A percentile compares a stretch with the other conserved stretches of the same genome.
phyloP scores from a whole-genome alignment of 92 coral and sea anemone genomes.

The Muricea muricata region DNA sequence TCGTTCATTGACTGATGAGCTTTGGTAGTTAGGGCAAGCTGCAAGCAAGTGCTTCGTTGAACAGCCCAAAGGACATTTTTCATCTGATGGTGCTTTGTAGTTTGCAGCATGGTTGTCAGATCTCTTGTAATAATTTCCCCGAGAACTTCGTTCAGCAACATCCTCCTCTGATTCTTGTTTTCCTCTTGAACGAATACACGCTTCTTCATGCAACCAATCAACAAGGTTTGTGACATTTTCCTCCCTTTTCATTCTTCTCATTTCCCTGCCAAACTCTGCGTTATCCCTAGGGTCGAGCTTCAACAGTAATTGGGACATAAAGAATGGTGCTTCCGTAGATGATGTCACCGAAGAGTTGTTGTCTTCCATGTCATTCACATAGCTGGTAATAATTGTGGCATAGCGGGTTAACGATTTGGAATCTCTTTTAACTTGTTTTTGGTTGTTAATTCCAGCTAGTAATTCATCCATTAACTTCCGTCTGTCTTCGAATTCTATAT shows the following conservation, averaged over 20 bases:
- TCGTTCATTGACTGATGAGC: constrained; percentile 61
- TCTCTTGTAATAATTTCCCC: neutral
- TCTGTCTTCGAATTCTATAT: constrained; percentile 62
- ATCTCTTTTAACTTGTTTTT: constrained; percentile 56
- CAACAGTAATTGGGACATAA: constrained; percentile 59
- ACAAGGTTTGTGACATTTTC: constrained; percentile 58
- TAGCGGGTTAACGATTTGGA: constrained; percentile 56
- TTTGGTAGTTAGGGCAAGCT: constrained; percentile 65
- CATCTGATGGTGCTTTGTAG: constrained; percentile 2
- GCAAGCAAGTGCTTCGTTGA: constrained; percentile 56
- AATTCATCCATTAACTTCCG: constrained; percentile 68
- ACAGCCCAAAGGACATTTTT: constrained; percentile 68
- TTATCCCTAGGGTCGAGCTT: constrained; percentile 63
- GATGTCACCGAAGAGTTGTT: constrained; percentile 51
- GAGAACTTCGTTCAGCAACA: neutral
- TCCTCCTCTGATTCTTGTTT: neutral
- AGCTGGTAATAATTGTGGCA: constrained; percentile 56
- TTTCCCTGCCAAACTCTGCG: constrained; percentile 46
- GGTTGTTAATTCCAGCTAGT: constrained; percentile 50
- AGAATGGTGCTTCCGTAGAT: constrained; percentile 55
- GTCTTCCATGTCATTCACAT: constrained; percentile 67
- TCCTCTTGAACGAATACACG: constrained; percentile 69
- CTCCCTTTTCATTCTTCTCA: constrained; percentile 39
- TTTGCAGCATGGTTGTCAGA: neutral
- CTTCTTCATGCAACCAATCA: constrained; percentile 66